Base-by-base conservation (phyloP, 2,113 vertebrate genomes). In the Anoura caudifer region DNA sequence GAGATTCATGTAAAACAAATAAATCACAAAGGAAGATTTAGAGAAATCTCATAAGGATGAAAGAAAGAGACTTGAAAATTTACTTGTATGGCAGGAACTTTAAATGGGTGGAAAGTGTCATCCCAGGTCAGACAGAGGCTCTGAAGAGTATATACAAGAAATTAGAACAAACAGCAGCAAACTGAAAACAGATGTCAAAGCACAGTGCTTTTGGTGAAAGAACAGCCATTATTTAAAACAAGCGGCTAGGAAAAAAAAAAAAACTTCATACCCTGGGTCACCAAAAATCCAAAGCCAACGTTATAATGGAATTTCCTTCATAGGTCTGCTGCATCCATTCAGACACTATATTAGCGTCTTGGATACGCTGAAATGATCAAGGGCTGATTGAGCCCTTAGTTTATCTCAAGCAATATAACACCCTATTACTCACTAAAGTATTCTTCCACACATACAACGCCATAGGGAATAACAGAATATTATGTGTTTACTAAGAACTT, bases 161-260 rank as follows among this genome's bases (percentile, higher is more conserved):
- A 20, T 5, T 91, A 36, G 41, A 89, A 93, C 59, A 97, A 96
- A 83, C 22, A 77, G 69, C 93, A 95, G 54, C 5, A 47, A 94
- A 81, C 36, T 93, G 47, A 87, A 97, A 95, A 94, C 94, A 95
- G 86, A 93, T 96, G 83, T 93, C 50, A 76, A 82, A 80, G 45
- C 16, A 82, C 19, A 72, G 17, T 26, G 4, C 33, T 91, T 89
- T 92, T 56, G 20, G 24, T 67, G 41, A 82, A 72, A 92, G 70
- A 92, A 87, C 31, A 91, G 72, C 52, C 67, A 92, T 90, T 94
- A 75, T 85, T 79, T 95, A 59, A 50, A 95, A 79, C 54, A 80
- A 54, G 38, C 56, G 41, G 70, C 70, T 33, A 85, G 61, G 13
- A 52, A 31, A 87, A 69, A 73, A 50, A 61, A 26, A 11, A 69